Percentiles rank a stretch among this genome's conserved stretches.
Evolutionary conservation across 2,888 invertebrate species (phyloP).

Genomic region (Eupithecia abbreviata): DNA sequence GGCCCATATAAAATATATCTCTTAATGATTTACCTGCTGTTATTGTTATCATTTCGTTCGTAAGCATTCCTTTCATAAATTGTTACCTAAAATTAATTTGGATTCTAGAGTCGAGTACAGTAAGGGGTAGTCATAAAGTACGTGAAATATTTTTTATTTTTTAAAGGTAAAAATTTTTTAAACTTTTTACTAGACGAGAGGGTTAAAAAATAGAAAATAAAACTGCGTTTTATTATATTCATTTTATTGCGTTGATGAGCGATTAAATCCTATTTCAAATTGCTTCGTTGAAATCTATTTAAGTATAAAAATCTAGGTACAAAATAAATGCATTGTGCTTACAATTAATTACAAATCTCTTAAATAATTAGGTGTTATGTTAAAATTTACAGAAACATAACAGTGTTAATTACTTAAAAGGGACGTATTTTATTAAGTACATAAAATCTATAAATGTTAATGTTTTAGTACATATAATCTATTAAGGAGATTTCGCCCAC

Average conservation of each 20-base stretch:
- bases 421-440: not conserved
- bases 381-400: constrained; percentile 24
- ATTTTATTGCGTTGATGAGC: not conserved
- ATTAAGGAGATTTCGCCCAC: too few relatives aligned
- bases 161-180: not conserved
- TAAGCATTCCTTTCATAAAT: not conserved
- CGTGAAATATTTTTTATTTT: too few relatives aligned
- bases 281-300: not conserved
- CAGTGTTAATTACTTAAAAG: not conserved
- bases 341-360: constrained; percentile 13
- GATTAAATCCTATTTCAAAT: not conserved
- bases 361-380: constrained; percentile 5
- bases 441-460: not conserved
- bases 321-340: constrained; percentile 10
- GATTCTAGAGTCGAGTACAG: too few relatives aligned
- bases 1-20: too few relatives aligned
- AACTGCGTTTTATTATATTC: not conserved
- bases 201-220: not conserved
- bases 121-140: too few relatives aligned
- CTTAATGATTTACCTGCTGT: too few relatives aligned
- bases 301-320: not conserved
- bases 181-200: not conserved
- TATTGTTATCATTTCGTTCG: not conserved
- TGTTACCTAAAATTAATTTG: not conserved
- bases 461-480: not conserved